Conservation (phyloP, 2,888 invertebrate species). For the Flexamia atlantica region DNA sequence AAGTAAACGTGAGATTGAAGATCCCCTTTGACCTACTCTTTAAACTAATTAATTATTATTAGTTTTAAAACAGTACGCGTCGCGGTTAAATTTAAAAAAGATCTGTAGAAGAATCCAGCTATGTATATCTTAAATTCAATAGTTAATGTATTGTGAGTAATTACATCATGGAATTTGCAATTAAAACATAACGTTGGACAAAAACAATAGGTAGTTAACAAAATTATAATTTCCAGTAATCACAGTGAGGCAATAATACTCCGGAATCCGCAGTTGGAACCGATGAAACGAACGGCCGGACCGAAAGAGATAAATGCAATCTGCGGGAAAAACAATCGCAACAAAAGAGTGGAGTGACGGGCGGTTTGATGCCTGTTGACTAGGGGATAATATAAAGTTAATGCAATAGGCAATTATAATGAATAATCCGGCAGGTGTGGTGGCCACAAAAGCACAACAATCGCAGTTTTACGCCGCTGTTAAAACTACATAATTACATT, state of each 20-base stretch:
- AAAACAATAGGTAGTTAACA: no score
- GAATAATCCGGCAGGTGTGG: constrained; percentile 52
- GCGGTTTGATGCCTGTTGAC: constrained; percentile 28
- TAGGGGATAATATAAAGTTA: constrained; percentile 50
- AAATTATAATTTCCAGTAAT: not conserved
- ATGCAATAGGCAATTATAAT: constrained; percentile 58
- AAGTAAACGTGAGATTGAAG: no score
- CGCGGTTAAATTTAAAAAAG: no score
- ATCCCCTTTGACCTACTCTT: no score
- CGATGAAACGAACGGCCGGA: constrained; percentile 4
- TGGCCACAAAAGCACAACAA: constrained; percentile 57
- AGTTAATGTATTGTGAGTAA: no score
- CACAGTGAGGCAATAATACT: not conserved
- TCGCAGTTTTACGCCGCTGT: constrained; percentile 49
- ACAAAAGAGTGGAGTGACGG: constrained; percentile 23
- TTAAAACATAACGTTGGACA: no score
- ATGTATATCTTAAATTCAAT: no score
- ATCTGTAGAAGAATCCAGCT: no score
- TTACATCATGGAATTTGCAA: no score
- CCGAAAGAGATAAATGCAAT: constrained; percentile 34
- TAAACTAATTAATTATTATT: no score
- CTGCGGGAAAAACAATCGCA: constrained; percentile 36
- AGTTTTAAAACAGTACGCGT: no score
- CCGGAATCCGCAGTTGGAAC: not conserved
- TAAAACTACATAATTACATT: constrained; percentile 60